phyloP scores from a whole-genome alignment of 2,113 vertebrate genomes.

The Pachyramphus minor region DNA sequence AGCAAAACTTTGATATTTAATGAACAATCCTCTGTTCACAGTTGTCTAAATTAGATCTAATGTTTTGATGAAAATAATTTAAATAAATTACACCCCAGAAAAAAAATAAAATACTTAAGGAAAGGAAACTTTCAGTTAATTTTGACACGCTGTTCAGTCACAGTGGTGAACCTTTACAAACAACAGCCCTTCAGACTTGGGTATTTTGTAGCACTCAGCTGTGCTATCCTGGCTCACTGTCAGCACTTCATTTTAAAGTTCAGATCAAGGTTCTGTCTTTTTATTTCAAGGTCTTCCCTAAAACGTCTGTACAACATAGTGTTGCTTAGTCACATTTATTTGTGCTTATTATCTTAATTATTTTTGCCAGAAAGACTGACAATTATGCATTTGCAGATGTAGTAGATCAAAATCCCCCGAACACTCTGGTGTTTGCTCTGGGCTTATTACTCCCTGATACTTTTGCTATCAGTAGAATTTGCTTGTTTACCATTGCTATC shows the following conservation, averaged over 20 bases:
- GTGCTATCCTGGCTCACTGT: rapidly evolving
- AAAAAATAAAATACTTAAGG: neutral
- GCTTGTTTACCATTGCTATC: constrained; percentile 23
- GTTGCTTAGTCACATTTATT: constrained; percentile 13
- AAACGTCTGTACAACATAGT: neutral
- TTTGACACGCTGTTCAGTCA: neutral
- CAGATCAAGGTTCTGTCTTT: neutral
- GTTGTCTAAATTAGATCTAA: neutral
- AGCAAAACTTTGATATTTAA: neutral
- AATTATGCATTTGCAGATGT: constrained; percentile 4
- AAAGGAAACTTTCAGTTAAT: neutral
- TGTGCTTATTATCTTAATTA: constrained; percentile 44
- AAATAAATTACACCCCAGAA: neutral
- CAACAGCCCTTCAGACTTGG: neutral
- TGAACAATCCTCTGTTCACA: neutral
- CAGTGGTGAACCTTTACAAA: neutral
- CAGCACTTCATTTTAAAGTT: neutral
- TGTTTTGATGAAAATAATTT: neutral
- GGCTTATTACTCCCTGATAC: constrained; percentile 38
- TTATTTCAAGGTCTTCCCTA: constrained; percentile 36
- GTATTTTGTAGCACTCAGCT: neutral
- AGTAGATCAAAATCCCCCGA: constrained; percentile 4
- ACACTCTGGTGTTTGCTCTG: constrained; percentile 27
- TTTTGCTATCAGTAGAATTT: constrained; percentile 33
- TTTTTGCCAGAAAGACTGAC: constrained; percentile 26